Base-by-base conservation (phyloP, 2,113 vertebrate genomes). In the Daubentonia madagascariensis region DNA sequence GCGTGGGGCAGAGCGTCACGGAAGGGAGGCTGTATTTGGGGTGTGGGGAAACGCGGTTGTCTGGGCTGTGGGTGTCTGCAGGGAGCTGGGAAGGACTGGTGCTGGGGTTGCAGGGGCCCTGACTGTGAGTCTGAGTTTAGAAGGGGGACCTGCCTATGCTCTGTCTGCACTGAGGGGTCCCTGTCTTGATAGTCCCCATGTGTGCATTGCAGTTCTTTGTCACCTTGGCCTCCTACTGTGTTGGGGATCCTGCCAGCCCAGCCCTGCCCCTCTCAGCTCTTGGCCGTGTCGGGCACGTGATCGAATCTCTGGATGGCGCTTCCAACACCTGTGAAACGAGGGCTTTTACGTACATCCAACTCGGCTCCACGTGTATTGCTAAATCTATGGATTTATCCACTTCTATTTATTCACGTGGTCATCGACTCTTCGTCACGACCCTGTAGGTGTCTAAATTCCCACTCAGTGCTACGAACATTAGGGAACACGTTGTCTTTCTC, bases 201-300 rank as follows among this genome's bases (percentile, higher is more conserved):
- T 18, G 35, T 40, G 17, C 40, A 17, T 35, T 40, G 18, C 4
- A 8, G 5, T 9, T 18, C 28, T 20, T 5, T 35, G 0, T 5
- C 14, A 30, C 8, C 4, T 11, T 3, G 43, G n/a, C n/a, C 3
- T 0, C 3, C 16, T 43, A 6, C 3, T 2, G 1, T 0, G 54
- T 45, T 1, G 22, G 25, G 28, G 6, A 3, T 11, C 40, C 1
- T 0, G 59, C 14, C 6, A 13, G 20, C 14, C 45, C 20, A 1
- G 9, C n/a, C 17, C 43, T n/a, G 61, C 40, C 4, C 20, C 1
- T 6, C 5, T 6, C 8, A 8, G 35, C 8, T 9, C 32, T 75
- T 8, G 14, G 54, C 16, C 2, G 0, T 7, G 5, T 7, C 0
- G 22, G 83, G 40, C 1, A 16, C 3, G 35, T 6, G 81, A 20